phyloP scores from a whole-genome alignment of 2,888 invertebrate genomes.

The Diloba caeruleocephala region DNA sequence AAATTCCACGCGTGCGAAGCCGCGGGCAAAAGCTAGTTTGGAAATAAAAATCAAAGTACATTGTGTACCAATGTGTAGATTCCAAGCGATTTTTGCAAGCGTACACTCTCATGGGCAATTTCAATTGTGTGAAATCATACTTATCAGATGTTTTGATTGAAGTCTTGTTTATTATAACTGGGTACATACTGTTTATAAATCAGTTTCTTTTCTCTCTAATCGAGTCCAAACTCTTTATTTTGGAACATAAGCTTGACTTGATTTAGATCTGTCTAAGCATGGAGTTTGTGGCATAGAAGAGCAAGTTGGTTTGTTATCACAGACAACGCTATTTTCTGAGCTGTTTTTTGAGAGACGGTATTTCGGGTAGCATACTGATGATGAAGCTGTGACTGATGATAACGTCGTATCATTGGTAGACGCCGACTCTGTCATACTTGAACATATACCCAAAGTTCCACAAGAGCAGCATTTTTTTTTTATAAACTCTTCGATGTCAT shows the following conservation, averaged over 20 bases:
- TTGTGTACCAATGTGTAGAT: no score
- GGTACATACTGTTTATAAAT: no score
- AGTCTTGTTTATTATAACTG: not conserved
- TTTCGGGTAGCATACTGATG: not conserved
- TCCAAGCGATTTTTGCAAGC: conserved; percentile 1
- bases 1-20: no score
- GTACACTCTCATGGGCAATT: not conserved
- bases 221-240: not conserved
- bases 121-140: conserved; percentile 5
- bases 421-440: not conserved
- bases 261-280: not conserved
- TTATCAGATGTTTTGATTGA: not conserved
- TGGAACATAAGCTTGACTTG: not conserved
- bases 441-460: conserved; percentile 1
- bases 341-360: not conserved
- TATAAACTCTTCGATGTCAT: not conserved
- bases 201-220: not conserved
- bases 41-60: no score
- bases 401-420: conserved; percentile 1
- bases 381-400: not conserved
- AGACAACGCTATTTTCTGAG: not conserved
- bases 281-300: not conserved
- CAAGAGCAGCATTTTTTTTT: conserved; percentile 2
- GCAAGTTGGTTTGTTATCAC: not conserved
- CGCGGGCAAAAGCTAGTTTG: no score